phyloP scores from a whole-genome alignment of 2,797 vertebrate species.

The Heterohyrax brucei region DNA sequence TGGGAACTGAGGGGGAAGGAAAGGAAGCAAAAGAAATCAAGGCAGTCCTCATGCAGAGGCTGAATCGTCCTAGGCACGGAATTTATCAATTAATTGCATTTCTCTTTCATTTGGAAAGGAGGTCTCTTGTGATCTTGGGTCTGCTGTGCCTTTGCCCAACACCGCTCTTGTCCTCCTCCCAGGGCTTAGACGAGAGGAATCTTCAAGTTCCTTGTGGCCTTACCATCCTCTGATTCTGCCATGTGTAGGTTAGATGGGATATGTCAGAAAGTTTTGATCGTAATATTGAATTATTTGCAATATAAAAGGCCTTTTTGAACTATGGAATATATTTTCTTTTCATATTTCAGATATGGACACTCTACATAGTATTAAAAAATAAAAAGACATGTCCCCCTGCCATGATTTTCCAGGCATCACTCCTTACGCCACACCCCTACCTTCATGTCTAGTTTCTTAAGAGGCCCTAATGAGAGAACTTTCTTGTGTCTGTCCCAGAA shows the following conservation, averaged over 20 bases:
- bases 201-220: neutral
- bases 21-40: neutral
- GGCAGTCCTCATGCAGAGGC: neutral
- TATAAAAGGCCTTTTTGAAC: slow-evolving; percentile 12
- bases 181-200: neutral
- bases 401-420: neutral
- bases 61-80: neutral
- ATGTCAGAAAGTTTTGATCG: neutral
- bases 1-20: neutral
- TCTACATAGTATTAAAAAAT: neutral
- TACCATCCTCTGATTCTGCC: neutral
- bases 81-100: neutral
- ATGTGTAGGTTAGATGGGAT: neutral
- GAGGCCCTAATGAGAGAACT: neutral
- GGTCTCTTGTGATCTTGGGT: neutral
- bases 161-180: neutral
- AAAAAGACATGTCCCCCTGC: neutral
- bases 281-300: slow-evolving; percentile 19
- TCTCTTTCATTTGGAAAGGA: neutral
- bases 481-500: slow-evolving; percentile 19
- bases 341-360: neutral
- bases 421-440: neutral
- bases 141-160: neutral
- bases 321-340: neutral
- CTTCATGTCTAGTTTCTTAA: neutral